Percentiles rank a stretch among this genome's conserved stretches.
phyloP scores from a whole-genome alignment of 1,140 invertebrate species.

The Brachionus rotundiformis region DNA sequence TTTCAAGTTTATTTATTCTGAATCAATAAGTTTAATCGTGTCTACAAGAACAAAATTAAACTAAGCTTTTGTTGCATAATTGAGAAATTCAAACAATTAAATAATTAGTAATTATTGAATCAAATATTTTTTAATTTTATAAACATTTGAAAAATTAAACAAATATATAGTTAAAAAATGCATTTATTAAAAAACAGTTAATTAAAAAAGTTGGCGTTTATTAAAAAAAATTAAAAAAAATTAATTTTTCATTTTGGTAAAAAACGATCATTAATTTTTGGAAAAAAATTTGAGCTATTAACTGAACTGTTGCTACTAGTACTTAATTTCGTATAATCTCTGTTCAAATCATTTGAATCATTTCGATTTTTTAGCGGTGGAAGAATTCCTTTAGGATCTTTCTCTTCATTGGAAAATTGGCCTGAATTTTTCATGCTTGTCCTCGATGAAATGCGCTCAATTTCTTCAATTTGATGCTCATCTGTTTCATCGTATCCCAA shows the following conservation, averaged over 20 bases:
- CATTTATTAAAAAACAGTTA: no score
- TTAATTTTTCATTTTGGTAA: conserved; percentile 38
- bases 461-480: not conserved
- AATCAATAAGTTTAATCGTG: no score
- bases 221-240: not conserved
- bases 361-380: conserved; percentile 1
- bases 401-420: not conserved
- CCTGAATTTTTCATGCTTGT: not conserved
- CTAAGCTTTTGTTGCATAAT: no score
- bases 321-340: conserved; percentile 4
- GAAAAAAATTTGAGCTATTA: not conserved
- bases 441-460: not conserved
- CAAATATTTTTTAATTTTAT: no score
- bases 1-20: no score
- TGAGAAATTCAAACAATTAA: no score
- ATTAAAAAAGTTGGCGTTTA: not conserved
- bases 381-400: not conserved
- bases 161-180: no score
- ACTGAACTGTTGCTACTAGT: not conserved
- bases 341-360: not conserved
- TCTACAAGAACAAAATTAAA: no score
- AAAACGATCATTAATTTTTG: conserved; percentile 17
- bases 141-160: no score
- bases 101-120: no score
- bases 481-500: not conserved